phyloP scores from a whole-genome alignment of 2,888 invertebrate genomes.

The Eutolmus rufibarbis region DNA sequence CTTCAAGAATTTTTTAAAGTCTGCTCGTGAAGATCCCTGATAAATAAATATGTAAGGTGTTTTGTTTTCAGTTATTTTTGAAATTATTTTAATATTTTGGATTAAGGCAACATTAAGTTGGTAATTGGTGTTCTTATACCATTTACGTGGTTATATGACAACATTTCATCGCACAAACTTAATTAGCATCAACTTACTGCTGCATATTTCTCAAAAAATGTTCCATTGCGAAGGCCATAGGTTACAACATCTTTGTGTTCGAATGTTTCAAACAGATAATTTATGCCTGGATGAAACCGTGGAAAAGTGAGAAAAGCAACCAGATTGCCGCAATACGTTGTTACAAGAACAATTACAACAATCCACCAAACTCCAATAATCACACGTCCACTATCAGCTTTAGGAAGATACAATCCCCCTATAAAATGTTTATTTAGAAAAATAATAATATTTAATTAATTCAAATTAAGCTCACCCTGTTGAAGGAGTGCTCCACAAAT shows the following conservation, averaged over 20 bases:
- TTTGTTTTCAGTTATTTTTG: not conserved
- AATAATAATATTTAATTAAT: not conserved
- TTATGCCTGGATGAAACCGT: constrained; percentile 64
- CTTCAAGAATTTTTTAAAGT: constrained; percentile 64
- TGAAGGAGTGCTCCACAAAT: constrained; percentile 89
- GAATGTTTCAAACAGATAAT: constrained; percentile 61
- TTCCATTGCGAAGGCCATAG: constrained; percentile 79
- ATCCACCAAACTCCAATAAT: constrained; percentile 93
- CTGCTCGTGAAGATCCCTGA: constrained; percentile 54
- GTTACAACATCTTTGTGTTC: constrained; percentile 66
- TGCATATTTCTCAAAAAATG: constrained; percentile 75
- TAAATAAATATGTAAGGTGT: not conserved
- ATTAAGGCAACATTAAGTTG: too few relatives aligned
- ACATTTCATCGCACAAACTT: too few relatives aligned
- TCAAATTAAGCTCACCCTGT: constrained; percentile 71
- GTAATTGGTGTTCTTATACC: too few relatives aligned
- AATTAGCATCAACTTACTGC: constrained; percentile 58
- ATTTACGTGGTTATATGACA: too few relatives aligned
- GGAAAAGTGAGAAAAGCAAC: constrained; percentile 94
- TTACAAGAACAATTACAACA: constrained; percentile 85
- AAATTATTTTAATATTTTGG: too few relatives aligned
- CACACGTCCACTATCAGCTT: constrained; percentile 84
- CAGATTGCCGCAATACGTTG: constrained; percentile 90
- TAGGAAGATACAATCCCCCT: constrained; percentile 88
- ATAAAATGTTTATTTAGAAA: constrained; percentile 17